Percentiles rank a stretch among this genome's conserved stretches.
Evolutionary conservation across 2,888 invertebrate species (phyloP).

Genomic region (Pseudanteris insignis): DNA sequence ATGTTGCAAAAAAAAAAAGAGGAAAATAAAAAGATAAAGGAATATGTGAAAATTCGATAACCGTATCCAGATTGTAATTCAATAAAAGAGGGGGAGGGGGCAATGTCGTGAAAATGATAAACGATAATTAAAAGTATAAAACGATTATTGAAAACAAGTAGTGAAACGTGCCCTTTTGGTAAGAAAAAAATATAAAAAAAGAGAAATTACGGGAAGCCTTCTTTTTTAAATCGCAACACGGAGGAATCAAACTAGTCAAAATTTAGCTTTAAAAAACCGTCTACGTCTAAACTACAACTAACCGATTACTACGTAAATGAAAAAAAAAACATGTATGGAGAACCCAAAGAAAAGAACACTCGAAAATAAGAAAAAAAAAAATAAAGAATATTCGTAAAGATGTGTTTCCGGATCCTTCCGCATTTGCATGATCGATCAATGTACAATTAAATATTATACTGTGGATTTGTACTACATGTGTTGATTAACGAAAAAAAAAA

Average conservation of each 20-base stretch:
- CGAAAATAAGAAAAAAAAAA: constrained; percentile 25
- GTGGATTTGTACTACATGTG: constrained; percentile 47
- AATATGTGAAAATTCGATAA: constrained; percentile 34
- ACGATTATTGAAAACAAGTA: constrained; percentile 29
- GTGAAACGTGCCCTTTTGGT: constrained; percentile 33
- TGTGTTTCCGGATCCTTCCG: constrained; percentile 45
- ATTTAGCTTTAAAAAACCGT: constrained; percentile 64
- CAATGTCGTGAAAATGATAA: constrained; percentile 4
- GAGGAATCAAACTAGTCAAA: constrained; percentile 65
- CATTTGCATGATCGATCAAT: constrained; percentile 46
- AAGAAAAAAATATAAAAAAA: no score
- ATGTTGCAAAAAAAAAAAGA: no score
- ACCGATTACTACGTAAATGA: constrained; percentile 35
- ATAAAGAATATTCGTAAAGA: constrained; percentile 38
- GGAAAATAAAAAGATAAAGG: no score
- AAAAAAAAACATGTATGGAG: constrained; percentile 32
- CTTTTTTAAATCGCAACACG: constrained; percentile 46
- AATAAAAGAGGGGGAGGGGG: constrained; percentile 7
- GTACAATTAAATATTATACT: constrained; percentile 46
- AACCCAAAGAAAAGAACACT: constrained; percentile 40
- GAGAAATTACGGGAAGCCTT: constrained; percentile 37
- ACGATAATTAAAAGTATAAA: constrained; percentile 16
- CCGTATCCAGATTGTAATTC: constrained; percentile 14
- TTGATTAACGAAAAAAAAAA: constrained; percentile 39
- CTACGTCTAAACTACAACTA: constrained; percentile 53